Conservation (phyloP, 2,113 vertebrate genomes). For the Muscicapa adusta region DNA sequence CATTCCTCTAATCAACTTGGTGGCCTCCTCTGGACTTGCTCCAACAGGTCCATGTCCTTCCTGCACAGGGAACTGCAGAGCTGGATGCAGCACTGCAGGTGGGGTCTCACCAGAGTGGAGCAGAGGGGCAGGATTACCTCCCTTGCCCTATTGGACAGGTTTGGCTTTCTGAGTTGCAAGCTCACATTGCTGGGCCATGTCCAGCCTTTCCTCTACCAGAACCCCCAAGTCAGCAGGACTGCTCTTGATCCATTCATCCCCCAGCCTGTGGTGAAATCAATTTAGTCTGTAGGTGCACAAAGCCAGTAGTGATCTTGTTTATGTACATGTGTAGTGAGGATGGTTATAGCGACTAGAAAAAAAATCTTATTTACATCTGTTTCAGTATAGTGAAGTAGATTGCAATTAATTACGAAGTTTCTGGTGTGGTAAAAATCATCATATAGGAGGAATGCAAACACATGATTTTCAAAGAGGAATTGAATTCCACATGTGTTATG, state of each 20-base stretch:
- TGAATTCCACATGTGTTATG: slow-evolving; percentile 76
- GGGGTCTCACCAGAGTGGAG: not conserved
- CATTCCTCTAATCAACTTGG: not conserved
- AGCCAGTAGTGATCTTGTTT: not conserved
- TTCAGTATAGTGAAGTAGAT: slow-evolving; percentile 70
- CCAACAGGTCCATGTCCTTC: not conserved
- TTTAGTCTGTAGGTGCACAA: not conserved
- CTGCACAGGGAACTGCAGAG: not conserved
- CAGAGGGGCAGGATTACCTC: not conserved
- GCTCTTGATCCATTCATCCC: not conserved
- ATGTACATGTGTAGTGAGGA: not conserved
- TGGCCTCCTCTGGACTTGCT: not conserved
- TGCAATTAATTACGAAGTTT: slow-evolving; percentile 82
- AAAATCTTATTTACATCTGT: slow-evolving; percentile 77
- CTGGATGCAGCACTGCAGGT: not conserved
- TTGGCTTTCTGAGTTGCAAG: not conserved
- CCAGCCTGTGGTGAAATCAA: not conserved
- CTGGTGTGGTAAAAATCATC: slow-evolving; percentile 83
- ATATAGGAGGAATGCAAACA: slow-evolving; percentile 79
- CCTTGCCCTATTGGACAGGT: not conserved
- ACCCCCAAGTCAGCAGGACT: not conserved
- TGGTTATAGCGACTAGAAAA: slow-evolving; percentile 63
- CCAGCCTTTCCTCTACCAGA: not conserved
- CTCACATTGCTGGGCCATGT: not conserved
- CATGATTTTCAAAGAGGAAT: slow-evolving; percentile 77